Evolutionary conservation across 2,797 vertebrate species (phyloP), one percentile per base, ranked within the genome.

Genomic region (Microcaecilia unicolor): DNA sequence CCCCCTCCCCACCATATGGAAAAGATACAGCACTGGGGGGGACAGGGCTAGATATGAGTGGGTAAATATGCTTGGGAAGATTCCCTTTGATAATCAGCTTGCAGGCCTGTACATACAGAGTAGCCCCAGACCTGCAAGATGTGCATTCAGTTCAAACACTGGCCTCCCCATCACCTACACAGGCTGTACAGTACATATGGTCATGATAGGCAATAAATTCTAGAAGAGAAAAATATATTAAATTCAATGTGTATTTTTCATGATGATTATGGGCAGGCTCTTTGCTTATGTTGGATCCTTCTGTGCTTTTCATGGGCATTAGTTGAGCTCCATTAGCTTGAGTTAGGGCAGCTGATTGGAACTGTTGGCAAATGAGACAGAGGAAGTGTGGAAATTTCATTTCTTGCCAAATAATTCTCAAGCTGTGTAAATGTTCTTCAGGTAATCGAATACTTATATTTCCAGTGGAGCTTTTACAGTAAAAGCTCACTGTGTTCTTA

Each of bases 341-440:
- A 40, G 30, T 35, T 30, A 27, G 21, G 16, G 22, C 46, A 25
- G 27, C 16, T 34, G 15, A 34, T 30, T 40, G 14, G 25, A 21
- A 47, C 37, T 47, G 37, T 37, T 36, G 28, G 28, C 19, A 44
- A 20, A 44, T 44, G 28, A 26, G 18, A 35, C 31, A 29, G 37
- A 40, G 39, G 21, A 47, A 35, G 44, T 34, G 26, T 44, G 40
- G 44, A 37, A 31, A 48, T 35, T 40, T 40, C 41, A 34, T 34
- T 27, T 34, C 31, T 22, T 34, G 17, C 32, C 34, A 26, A 36
- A 34, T 19, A 36, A n/a, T 41, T 33, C 22, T 26, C 37, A 48
- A 48, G 44, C 44, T 48, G 44, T 48, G 37, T 48, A 48, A 48
- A 48, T 44, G 48, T 48, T 48, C 44, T 44, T 41, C 48, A 48